Evolutionary conservation across 2,888 invertebrate species (phyloP), one percentile per base, ranked within the genome.

Genomic region (Epicampocera succincta): DNA sequence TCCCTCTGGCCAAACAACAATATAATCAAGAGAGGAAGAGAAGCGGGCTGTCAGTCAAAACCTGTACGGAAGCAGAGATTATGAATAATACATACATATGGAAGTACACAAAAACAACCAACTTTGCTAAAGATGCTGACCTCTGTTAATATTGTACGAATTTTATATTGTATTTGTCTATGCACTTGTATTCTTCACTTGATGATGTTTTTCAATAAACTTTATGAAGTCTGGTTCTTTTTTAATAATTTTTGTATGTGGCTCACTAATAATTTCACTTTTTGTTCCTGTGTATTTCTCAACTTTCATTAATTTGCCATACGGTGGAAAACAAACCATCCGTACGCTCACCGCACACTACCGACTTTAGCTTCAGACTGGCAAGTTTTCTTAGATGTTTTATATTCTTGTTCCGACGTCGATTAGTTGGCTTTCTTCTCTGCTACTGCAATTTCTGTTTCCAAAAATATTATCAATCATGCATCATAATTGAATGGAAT

Each of bases 251-350:
- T 15, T 66, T 52, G 19, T 50, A 60, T 38, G 11, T 38, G 44
- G 21, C 58, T 69, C 15, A 71, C 25, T 69, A 66, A 66, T 15
- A 78, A 75, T 78, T 78, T 82, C 78, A 78, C 78, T 82, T 68
- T 76, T 78, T 71, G 29, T 13, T 40, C 52, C 38, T 44, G 19
- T 25, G 12, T 48, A 68, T 68, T 40, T 11, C 17, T 40, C 65
- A 63, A 56, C 68, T 74, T 65, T 65, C 63, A 58, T 75, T 44
- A 17, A 50, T n/a, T 29, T 50, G 1, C 40, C 12, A 19, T 50
- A 19, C 21, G n/a, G 25, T 3, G 2, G n/a, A 25, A 11, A 54
- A 56, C 13, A 40, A 17, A 40, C 3, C 21, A 11, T 50, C 48
- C 42, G 61, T 33, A 40, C 1, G 3, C 33, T 46, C 17, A 74